A percentile compares a stretch with the other conserved stretches of the same genome.
These are phyloP conservation scores for Mythimna albipuncta DNA, from an alignment of 2,888 invertebrate genomes.

Conservation along the genomic window DNA sequence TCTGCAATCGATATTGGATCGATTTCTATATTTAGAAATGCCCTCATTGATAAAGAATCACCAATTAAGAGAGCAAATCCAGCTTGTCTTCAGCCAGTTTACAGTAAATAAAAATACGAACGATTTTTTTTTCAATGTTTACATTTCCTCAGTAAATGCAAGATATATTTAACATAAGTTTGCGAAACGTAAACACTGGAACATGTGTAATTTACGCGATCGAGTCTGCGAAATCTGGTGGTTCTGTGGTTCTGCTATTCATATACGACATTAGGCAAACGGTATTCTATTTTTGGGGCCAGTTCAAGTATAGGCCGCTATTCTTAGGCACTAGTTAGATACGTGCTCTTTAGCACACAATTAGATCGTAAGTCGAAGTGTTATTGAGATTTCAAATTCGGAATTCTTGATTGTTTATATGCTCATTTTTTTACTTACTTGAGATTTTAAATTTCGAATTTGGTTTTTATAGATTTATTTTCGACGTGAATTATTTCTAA, in stretches of 20 bases:
- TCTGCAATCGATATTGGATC: not conserved
- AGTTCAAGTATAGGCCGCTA: slow-evolving; percentile 72
- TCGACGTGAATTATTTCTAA: not conserved
- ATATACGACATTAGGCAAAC: slow-evolving; percentile 65
- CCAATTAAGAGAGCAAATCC: slow-evolving; percentile 37
- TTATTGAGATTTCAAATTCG: slow-evolving; percentile 24
- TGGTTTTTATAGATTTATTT: slow-evolving; percentile 19
- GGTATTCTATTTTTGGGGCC: slow-evolving; percentile 68
- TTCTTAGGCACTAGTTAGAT: slow-evolving; percentile 63
- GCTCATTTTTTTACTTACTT: not conserved
- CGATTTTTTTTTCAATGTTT: slow-evolving; percentile 51
- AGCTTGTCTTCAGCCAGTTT: slow-evolving; percentile 30
- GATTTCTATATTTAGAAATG: slow-evolving; percentile 19
- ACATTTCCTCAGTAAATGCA: slow-evolving; percentile 39
- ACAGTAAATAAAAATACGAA: slow-evolving; percentile 44
- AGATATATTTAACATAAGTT: slow-evolving; percentile 62
- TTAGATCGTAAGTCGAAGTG: slow-evolving; percentile 38
- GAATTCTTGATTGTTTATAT: slow-evolving; percentile 4
- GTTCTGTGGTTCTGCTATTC: slow-evolving; percentile 51
- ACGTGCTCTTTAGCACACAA: slow-evolving; percentile 65
- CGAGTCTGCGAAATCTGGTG: slow-evolving; percentile 60
- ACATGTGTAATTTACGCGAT: slow-evolving; percentile 66
- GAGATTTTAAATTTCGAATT: slow-evolving; percentile 21
- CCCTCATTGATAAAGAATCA: slow-evolving; percentile 23
- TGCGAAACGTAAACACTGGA: slow-evolving; percentile 65